These are phyloP conservation scores for Hylia prasina DNA, from an alignment of 2,113 vertebrate species.

Conservation along the genomic window DNA sequence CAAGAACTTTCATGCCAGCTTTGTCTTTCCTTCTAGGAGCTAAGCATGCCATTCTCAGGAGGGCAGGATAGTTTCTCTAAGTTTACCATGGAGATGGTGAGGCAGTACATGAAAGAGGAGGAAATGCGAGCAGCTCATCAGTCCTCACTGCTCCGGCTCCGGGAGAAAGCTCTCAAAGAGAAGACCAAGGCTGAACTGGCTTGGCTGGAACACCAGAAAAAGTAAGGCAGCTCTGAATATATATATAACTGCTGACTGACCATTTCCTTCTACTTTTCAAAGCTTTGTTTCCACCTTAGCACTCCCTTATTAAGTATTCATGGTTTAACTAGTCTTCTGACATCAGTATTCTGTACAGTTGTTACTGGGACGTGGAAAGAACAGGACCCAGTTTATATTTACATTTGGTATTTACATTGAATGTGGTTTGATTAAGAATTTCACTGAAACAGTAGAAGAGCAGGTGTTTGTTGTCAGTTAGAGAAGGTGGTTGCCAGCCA, in stretches of 20 bases:
- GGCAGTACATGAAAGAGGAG: slow-evolving; percentile 96
- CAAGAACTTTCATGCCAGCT: neutral
- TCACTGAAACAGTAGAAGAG: neutral
- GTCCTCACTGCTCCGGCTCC: slow-evolving; percentile 87
- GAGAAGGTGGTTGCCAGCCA: neutral
- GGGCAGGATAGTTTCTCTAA: slow-evolving; percentile 93
- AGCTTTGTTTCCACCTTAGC: neutral
- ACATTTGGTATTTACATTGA: neutral
- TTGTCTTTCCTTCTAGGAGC: slow-evolving; percentile 68
- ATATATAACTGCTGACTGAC: neutral
- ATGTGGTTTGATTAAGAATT: neutral
- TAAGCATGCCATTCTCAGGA: slow-evolving; percentile 86
- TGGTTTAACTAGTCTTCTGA: neutral
- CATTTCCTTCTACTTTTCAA: neutral
- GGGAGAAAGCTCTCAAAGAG: slow-evolving; percentile 94
- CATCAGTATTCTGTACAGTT: neutral
- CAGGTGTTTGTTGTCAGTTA: neutral
- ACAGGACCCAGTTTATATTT: neutral
- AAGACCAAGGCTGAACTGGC: slow-evolving; percentile 92
- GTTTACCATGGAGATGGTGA: slow-evolving; percentile 98
- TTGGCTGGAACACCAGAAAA: slow-evolving; percentile 96
- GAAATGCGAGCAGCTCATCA: slow-evolving; percentile 94
- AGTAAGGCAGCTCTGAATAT: slow-evolving; percentile 58
- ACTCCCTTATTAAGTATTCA: neutral
- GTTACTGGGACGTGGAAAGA: neutral